These are phyloP conservation scores for Ormia ochracea DNA, from an alignment of 2,888 invertebrate genomes.

Conservation along the genomic window DNA sequence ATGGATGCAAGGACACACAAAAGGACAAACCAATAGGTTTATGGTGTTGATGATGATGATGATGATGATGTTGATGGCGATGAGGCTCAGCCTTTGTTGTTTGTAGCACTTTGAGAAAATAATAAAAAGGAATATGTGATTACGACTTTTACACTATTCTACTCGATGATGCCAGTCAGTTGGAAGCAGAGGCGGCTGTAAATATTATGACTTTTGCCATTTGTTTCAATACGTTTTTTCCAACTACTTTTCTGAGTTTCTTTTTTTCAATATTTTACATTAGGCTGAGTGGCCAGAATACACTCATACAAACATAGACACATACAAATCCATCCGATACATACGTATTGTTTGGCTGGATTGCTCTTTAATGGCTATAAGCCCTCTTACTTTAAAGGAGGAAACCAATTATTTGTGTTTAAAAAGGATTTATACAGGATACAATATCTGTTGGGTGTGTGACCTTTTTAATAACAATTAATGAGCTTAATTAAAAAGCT, in stretches of 20 bases:
- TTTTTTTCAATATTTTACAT: slow-evolving; percentile 22
- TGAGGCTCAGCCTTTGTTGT: slow-evolving; percentile 35
- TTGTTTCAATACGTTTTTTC: slow-evolving; percentile 41
- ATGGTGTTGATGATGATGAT: slow-evolving; percentile 36
- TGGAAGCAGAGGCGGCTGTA: slow-evolving; percentile 36
- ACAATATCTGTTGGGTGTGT: background rate
- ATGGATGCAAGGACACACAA: slow-evolving; percentile 1
- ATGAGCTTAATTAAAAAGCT: background rate
- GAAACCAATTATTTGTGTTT: slow-evolving; percentile 76
- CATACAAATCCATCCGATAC: background rate
- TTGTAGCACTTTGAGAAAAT: slow-evolving; percentile 1
- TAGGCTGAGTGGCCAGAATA: slow-evolving; percentile 19
- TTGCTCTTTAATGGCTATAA: slow-evolving; percentile 53
- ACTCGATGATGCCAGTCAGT: slow-evolving; percentile 29
- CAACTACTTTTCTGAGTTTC: background rate
- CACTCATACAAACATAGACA: background rate
- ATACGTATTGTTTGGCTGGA: background rate
- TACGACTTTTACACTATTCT: slow-evolving; percentile 39
- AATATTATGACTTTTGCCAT: slow-evolving; percentile 57
- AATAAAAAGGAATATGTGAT: slow-evolving; percentile 20
- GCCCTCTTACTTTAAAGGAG: slow-evolving; percentile 74
- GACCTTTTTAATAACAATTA: background rate
- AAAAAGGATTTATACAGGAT: slow-evolving; percentile 65
- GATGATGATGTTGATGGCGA: slow-evolving; percentile 7
- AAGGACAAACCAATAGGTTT: slow-evolving; percentile 29